Evolutionary conservation across 2,113 vertebrate species (phyloP), one percentile per base, ranked within the genome.

Genomic region (Donacobius atricapilla): DNA sequence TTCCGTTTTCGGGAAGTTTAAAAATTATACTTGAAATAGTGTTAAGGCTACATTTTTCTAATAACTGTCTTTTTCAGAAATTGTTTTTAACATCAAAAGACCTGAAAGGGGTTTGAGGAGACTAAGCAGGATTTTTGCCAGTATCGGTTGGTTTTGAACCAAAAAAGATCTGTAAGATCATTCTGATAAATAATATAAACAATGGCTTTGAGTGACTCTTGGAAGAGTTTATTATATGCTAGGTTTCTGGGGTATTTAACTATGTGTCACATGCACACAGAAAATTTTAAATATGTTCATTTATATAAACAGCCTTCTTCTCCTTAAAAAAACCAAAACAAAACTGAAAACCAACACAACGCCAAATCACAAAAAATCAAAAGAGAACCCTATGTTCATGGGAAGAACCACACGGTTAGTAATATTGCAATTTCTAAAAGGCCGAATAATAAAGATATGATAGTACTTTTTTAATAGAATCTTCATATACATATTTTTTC

Each of bases 321-420:
- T 60, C 9, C 15, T 61, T 48, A 56, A n/a, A 84, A 76, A 18
- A 78, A 37, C 0, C 19, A 39, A 35, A 65, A 33, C 9, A 24
- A n/a, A 68, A 10, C 11, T 0, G 0, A 48, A 79, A 71, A 63
- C 25, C 39, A 47, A 64, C 11, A 11, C 12, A 23, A 22, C 1
- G 40, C 5, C 8, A 65, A 69, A 47, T 7, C 4, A 6, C 0
- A 2, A 56, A 85, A 58, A 58, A 24, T 7, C 33, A 47, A 60
- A 58, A 25, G 5, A 28, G 27, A 61, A 33, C 7, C 4, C 12
- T 37, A 35, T 7, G 42, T n/a, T 35, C 25, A 56, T 13, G 12
- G 35, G 87, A 80, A 50, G 35, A 89, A 71, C 19, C 11, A 66
- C 21, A 48, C 6, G 48, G 11, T 66, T 30, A 50, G 9, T 53